Conservation (phyloP, 2,113 vertebrate genomes). For the Australoheros scitulus region DNA sequence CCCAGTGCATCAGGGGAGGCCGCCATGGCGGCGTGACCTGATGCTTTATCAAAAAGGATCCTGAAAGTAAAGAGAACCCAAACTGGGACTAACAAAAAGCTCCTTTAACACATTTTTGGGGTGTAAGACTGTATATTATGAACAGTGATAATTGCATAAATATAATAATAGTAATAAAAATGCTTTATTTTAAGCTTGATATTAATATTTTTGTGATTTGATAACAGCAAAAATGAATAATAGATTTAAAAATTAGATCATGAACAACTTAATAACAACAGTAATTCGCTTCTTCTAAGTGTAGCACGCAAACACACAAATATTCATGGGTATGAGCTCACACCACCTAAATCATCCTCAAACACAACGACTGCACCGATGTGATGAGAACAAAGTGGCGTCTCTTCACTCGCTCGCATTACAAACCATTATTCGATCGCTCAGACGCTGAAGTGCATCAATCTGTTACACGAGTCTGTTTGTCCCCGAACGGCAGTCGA, state of each 20-base stretch:
- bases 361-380: neutral
- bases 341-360: neutral
- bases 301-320: neutral
- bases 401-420: slow-evolving; percentile 25
- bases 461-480: slow-evolving; percentile 34
- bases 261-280: neutral
- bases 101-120: neutral
- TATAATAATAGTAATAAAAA: neutral
- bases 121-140: neutral
- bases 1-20: too few relatives aligned
- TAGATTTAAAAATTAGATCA: neutral
- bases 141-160: neutral
- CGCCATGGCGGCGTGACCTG: too few relatives aligned
- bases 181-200: neutral
- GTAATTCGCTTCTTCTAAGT: neutral
- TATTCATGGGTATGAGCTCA: neutral
- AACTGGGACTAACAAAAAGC: neutral
- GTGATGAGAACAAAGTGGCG: neutral
- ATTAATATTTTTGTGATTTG: neutral
- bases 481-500: slow-evolving; percentile 56
- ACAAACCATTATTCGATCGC: slow-evolving; percentile 40
- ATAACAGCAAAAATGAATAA: neutral
- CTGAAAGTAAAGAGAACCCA: neutral
- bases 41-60: too few relatives aligned
- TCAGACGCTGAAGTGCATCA: slow-evolving; percentile 53